phyloP scores from a whole-genome alignment of 1,140 invertebrate genomes.

The Orussus abietinus region DNA sequence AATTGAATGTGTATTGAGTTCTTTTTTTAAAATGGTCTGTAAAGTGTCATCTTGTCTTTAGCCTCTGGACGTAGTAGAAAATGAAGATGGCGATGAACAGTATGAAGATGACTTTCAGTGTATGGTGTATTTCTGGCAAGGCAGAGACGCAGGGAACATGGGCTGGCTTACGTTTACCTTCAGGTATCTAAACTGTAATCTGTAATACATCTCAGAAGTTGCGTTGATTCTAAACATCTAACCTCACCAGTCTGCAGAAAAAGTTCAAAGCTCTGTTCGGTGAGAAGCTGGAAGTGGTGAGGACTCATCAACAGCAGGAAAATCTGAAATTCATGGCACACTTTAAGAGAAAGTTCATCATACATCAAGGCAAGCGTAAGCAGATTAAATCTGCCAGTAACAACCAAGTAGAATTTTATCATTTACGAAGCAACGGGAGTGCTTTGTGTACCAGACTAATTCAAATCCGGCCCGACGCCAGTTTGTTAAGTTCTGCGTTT shows the following conservation, averaged over 20 bases:
- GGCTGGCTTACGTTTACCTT: constrained; percentile 99
- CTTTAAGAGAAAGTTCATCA: constrained; percentile 94
- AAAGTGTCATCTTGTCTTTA: too few relatives aligned
- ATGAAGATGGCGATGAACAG: constrained; percentile 64
- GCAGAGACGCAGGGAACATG: constrained; percentile 95
- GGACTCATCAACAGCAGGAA: constrained; percentile 98
- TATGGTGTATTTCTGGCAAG: constrained; percentile 99
- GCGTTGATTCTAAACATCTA: not conserved
- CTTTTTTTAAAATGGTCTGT: not conserved
- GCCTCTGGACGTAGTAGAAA: constrained; percentile 58
- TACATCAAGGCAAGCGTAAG: constrained; percentile 85
- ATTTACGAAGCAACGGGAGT: constrained; percentile 92
- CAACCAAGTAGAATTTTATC: constrained; percentile 85
- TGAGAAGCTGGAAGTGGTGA: constrained; percentile 92
- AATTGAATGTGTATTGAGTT: not conserved
- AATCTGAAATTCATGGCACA: constrained; percentile 98
- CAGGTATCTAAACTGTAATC: constrained; percentile 53
- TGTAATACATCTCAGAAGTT: not conserved
- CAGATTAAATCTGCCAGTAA: constrained; percentile 50
- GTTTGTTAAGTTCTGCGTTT: constrained; percentile 77
- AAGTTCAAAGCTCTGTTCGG: constrained; percentile 96
- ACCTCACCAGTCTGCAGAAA: constrained; percentile 81
- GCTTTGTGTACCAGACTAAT: constrained; percentile 90
- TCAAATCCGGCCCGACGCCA: constrained; percentile 80
- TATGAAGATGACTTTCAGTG: constrained; percentile 89